These are phyloP conservation scores for Paelopatides confundens DNA, from an alignment of 53 echinoderm and acorn worm species.

Conservation along the genomic window DNA sequence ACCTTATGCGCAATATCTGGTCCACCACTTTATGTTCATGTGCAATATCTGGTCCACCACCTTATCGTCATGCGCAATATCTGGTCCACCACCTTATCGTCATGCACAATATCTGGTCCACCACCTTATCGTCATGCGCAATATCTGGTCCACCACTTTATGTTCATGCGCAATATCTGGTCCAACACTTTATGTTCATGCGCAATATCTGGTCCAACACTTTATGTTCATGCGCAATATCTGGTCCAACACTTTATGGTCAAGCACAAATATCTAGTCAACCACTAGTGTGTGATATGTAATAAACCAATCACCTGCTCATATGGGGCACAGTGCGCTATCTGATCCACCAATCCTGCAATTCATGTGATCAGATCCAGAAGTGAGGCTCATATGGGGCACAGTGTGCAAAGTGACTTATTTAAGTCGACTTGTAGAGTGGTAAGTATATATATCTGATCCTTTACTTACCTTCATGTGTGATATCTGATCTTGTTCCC, in stretches of 20 bases:
- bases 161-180: no score
- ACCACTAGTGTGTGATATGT: background rate
- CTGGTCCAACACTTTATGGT: background rate
- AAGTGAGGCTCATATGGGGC: no score
- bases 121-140: no score
- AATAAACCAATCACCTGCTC: background rate
- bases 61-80: background rate
- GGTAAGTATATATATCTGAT: no score
- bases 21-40: background rate
- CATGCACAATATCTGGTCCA: no score
- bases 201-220: background rate
- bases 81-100: background rate
- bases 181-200: background rate
- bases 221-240: background rate
- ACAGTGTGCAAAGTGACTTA: no score
- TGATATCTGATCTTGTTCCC: conserved; percentile 88
- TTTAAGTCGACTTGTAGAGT: no score
- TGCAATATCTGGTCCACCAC: background rate
- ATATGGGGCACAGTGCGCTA: no score
- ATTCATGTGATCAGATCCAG: no score
- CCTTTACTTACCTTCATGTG: conserved; percentile 88
- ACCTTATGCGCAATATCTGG: background rate
- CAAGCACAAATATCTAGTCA: no score
- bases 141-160: no score
- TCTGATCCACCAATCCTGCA: background rate